These are phyloP conservation scores for Cosmopolites sordidus DNA, from an alignment of 2,888 invertebrate species.

Conservation along the genomic window DNA sequence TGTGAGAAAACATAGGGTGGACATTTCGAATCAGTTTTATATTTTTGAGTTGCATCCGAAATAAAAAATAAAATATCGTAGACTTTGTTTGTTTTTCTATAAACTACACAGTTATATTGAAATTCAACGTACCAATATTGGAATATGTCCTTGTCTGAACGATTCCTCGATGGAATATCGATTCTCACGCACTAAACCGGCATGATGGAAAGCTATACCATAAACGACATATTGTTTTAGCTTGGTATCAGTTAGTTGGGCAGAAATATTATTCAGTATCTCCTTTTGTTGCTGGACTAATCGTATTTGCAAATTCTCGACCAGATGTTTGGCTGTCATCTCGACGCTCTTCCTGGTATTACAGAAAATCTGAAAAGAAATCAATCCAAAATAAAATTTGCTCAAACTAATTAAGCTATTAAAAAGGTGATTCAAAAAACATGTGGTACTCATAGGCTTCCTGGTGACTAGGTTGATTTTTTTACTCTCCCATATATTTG, in stretches of 20 bases:
- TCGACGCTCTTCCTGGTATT: slow-evolving; percentile 70
- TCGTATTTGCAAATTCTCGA: slow-evolving; percentile 56
- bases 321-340: slow-evolving; percentile 63
- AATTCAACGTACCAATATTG: slow-evolving; percentile 52
- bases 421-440: too few species aligned
- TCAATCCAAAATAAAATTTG: background rate
- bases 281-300: slow-evolving; percentile 51
- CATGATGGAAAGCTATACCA: slow-evolving; percentile 77
- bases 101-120: too few species aligned
- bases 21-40: too few species aligned
- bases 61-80: too few species aligned
- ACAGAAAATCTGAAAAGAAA: slow-evolving; percentile 63
- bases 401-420: too few species aligned
- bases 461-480: too few species aligned
- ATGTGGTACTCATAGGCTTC: too few species aligned
- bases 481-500: too few species aligned
- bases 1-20: too few species aligned
- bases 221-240: slow-evolving; percentile 51
- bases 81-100: too few species aligned
- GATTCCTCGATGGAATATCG: slow-evolving; percentile 61
- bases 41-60: too few species aligned
- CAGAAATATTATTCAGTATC: slow-evolving; percentile 47
- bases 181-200: slow-evolving; percentile 65
- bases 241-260: slow-evolving; percentile 41
- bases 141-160: slow-evolving; percentile 62